Base-by-base conservation (phyloP, 1,140 invertebrate genomes). In the Drosophila santomea region DNA sequence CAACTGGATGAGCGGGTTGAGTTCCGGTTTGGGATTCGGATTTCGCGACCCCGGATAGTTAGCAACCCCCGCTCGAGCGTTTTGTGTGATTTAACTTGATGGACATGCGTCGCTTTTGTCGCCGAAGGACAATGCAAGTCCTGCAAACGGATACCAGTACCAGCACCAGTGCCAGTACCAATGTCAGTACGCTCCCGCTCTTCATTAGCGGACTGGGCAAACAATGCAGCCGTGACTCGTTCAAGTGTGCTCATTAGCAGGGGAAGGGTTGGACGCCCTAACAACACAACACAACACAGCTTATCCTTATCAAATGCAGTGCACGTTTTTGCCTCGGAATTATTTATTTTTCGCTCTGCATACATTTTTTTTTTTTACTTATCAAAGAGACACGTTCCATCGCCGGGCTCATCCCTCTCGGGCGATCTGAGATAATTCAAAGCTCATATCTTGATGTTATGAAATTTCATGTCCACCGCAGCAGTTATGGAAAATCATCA, bases 241-340 rank as follows among this genome's bases (percentile, higher is more conserved):
- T 89, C 80, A 90, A 89, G 84, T 89, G 84, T 75, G 85, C 84
- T 84, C 84, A 90, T 89, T 89, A 90, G 80, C 79, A 61, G 60
- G 43, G 41, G 50, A 62, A 58, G 56, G 25, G 45, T 60, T 63
- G 60, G 36, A 60, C 41, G 35, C 47, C 47, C 51, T 45, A 63
- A 57, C 48, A 58, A 32, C 17, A 17, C 17, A 58, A 32, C 17
- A 17, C 17, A 17, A 17, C 51, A 14, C 64, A 58, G 62, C 41
- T 82, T 81, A 73, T 69, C 60, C 73, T 59, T 76, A 63, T 72
- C 67, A 52, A 68, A 89, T 83, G 76, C 83, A 69, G 38, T 58
- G 47, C 76, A 72, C 76, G 83, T 88, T 62, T 63, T 41, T 45
- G 64, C 76, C 71, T 62, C 66, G 63, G 61, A 71, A 72, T 50